Evolutionary conservation across 2,113 vertebrate genomes (phyloP), one percentile per base, ranked within the genome.

Genomic region (western clawed frog (Xenopus tropicalis)): DNA sequence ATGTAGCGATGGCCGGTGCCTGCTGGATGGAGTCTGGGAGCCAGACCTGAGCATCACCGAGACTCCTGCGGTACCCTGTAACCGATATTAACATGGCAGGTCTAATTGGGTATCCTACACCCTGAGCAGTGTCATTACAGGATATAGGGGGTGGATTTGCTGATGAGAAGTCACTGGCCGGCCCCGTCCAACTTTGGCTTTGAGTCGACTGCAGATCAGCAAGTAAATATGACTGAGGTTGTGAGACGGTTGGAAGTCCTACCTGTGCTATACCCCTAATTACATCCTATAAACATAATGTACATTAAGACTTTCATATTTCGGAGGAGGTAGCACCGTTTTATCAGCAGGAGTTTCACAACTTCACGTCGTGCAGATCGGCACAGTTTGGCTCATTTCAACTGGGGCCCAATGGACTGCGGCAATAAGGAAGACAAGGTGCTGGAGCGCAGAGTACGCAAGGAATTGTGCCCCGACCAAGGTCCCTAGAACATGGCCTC

Each of bases 301-400:
- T 6, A 65, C n/a, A 43, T 6, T n/a, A 11, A 21, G 43, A 20
- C 6, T 6, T 19, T 65, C 9, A 8, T 14, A 22, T 3, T 19
- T 17, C 21, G 5, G 63, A 46, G 23, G 52, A 59, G 11, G 43
- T 68, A 74, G 72, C 64, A 61, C 71, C 71, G 57, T 43, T 23
- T 29, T 23, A 20, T 23, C 14, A 11, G 16, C 22, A 20, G 44
- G 20, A 19, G 23, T 24, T 72, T 63, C n/a, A 51, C 12, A 19
- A 20, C 11, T 37, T 52, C 25, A 2, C 8, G 42, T 10, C 20
- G 43, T 17, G 8, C 8, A 29, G 17, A 43, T 14, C 22, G 6
- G 11, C 14, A 8, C 14, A 8, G 21, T 37, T n/a, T 25, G 4
- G 17, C n/a, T 0, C 24, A 17, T 37, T n/a, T 22, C 13, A 3